phyloP scores from a whole-genome alignment of 2,797 vertebrate species.

The Pseudomugil tenellus region DNA sequence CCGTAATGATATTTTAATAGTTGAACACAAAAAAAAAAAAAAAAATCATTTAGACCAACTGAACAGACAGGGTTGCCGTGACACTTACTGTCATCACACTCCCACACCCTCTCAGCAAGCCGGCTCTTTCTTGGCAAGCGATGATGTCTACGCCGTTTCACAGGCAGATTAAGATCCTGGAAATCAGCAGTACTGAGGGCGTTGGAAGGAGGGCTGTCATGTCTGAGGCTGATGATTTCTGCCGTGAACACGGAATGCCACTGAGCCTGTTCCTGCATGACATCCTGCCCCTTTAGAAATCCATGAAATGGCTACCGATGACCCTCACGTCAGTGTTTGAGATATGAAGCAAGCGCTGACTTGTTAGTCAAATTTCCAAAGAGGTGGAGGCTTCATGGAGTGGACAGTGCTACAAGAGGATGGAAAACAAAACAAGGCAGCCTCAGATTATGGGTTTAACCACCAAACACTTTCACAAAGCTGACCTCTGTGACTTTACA shows the following conservation, averaged over 20 bases:
- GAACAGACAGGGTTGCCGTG: constrained; percentile 7
- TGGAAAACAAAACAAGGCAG: constrained; percentile 30
- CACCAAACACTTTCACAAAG: not conserved
- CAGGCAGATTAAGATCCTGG: constrained; percentile 13
- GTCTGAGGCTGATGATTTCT: constrained; percentile 29
- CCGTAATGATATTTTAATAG: not conserved
- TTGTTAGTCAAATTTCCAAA: constrained; percentile 28
- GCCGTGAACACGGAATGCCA: constrained; percentile 53
- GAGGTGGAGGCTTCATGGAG: constrained; percentile 2
- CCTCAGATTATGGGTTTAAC: constrained; percentile 33
- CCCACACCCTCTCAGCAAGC: constrained; percentile 24
- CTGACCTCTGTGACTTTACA: constrained; percentile 47
- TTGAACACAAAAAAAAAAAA: constrained; percentile 6
- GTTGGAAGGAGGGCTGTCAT: constrained; percentile 17
- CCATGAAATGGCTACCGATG: not conserved
- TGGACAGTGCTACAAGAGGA: constrained; percentile 11
- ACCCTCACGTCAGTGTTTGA: constrained; percentile 9
- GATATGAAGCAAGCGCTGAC: constrained; percentile 18
- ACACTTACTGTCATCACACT: constrained; percentile 34
- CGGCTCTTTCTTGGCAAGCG: constrained; percentile 4
- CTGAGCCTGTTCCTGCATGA: constrained; percentile 51
- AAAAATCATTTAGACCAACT: not conserved
- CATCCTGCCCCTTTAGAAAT: constrained; percentile 13
- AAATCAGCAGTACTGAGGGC: constrained; percentile 26
- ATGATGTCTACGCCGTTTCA: constrained; percentile 9